Conservation (phyloP, 2,113 vertebrate species). For the Notothenia coriiceps region DNA sequence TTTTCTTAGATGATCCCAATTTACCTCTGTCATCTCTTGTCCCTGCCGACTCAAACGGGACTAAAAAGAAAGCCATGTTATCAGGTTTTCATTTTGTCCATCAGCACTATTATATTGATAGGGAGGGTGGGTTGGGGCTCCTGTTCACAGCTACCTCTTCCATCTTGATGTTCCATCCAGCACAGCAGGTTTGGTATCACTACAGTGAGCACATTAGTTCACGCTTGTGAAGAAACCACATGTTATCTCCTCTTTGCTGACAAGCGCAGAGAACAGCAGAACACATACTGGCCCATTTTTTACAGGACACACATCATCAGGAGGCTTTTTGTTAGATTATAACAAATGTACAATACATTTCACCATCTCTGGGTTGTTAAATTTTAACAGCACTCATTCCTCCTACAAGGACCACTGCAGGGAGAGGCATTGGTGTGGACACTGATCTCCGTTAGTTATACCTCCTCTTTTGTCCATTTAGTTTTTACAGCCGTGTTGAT, state of each 20-base stretch:
- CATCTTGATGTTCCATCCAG: slow-evolving; percentile 72
- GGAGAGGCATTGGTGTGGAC: slow-evolving; percentile 16
- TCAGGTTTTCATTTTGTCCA: slow-evolving; percentile 71
- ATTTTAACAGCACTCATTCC: slow-evolving; percentile 57
- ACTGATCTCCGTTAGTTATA: slow-evolving; percentile 24
- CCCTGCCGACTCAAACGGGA: slow-evolving; percentile 71
- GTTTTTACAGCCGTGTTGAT: neutral
- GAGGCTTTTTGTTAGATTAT: slow-evolving; percentile 64
- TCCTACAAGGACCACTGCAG: slow-evolving; percentile 44
- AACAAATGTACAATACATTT: slow-evolving; percentile 69
- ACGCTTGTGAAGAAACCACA: slow-evolving; percentile 58
- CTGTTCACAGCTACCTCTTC: slow-evolving; percentile 69
- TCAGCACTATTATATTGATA: slow-evolving; percentile 69
- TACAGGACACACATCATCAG: slow-evolving; percentile 58
- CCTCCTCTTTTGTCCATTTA: slow-evolving; percentile 18
- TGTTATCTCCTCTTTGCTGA: slow-evolving; percentile 65
- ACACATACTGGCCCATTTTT: slow-evolving; percentile 45
- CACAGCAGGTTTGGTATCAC: slow-evolving; percentile 66
- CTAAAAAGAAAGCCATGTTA: slow-evolving; percentile 63
- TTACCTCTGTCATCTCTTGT: slow-evolving; percentile 69
- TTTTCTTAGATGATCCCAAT: slow-evolving; percentile 73
- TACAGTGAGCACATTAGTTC: slow-evolving; percentile 63
- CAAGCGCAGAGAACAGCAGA: slow-evolving; percentile 36
- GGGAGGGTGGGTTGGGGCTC: neutral
- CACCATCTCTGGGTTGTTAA: slow-evolving; percentile 58